Conservation (phyloP, 2,113 vertebrate species). For the Pristiophorus japonicus region DNA sequence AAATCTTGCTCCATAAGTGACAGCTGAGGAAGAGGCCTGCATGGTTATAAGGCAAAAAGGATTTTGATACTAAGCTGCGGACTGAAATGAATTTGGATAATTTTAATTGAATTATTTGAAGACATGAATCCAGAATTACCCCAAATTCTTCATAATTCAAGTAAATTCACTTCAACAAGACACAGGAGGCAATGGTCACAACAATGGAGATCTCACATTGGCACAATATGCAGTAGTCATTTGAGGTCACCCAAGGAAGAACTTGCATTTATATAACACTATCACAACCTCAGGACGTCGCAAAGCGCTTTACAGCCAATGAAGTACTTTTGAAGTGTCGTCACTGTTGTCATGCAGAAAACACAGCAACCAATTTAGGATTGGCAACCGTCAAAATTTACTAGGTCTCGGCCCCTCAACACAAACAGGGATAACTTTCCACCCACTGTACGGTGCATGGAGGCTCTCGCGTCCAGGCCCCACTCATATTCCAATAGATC, state of each 20-base stretch:
- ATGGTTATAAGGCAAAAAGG: not conserved
- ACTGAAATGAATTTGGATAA: not conserved
- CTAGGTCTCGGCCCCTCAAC: too few relatives aligned
- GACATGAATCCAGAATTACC: not conserved
- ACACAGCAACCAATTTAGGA: too few relatives aligned
- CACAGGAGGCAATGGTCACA: not conserved
- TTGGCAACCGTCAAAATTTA: too few relatives aligned
- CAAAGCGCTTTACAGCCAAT: not conserved
- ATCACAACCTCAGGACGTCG: not conserved
- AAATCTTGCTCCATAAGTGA: not conserved
- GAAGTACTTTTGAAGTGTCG: not conserved
- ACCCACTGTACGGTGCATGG: too few relatives aligned
- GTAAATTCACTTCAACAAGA: not conserved
- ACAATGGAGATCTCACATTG: not conserved
- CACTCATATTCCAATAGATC: too few relatives aligned
- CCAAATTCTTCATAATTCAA: not conserved
- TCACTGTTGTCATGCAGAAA: too few relatives aligned
- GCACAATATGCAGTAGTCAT: not conserved
- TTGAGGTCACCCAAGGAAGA: not conserved
- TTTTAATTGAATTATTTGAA: not conserved
- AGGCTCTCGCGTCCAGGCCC: too few relatives aligned
- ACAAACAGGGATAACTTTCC: too few relatives aligned
- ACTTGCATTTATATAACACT: not conserved
- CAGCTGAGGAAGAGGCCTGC: not conserved
- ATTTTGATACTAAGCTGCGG: not conserved